Percentiles rank a stretch among this genome's conserved stretches.
Conservation (phyloP, 2,113 vertebrate genomes). For the Rhinichthys klamathensis region DNA sequence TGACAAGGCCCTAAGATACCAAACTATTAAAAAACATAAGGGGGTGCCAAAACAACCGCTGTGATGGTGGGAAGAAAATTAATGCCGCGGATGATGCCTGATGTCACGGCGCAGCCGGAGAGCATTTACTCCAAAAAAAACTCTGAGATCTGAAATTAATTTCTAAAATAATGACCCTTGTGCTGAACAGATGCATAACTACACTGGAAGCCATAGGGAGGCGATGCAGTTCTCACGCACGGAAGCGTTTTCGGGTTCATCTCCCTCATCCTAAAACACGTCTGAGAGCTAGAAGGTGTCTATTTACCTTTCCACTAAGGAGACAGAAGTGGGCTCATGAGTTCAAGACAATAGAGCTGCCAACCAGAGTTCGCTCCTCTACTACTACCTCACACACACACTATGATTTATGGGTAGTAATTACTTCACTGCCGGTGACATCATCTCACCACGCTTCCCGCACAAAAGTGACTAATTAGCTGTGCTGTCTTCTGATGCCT, state of each 20-base stretch:
- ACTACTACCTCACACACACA: constrained; percentile 67
- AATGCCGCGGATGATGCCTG: constrained; percentile 40
- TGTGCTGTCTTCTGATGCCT: constrained; percentile 79
- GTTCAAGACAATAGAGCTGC: constrained; percentile 44
- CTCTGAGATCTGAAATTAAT: constrained; percentile 17
- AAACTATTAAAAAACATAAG: constrained; percentile 41
- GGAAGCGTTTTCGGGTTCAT: neutral
- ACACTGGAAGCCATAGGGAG: neutral
- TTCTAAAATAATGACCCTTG: constrained; percentile 20
- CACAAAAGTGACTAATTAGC: constrained; percentile 75
- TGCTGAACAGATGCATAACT: constrained; percentile 20
- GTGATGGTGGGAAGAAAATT: constrained; percentile 23
- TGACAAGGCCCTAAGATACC: constrained; percentile 27
- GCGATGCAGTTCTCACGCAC: neutral
- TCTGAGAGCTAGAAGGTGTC: constrained; percentile 43
- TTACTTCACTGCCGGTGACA: constrained; percentile 78
- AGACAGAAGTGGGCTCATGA: constrained; percentile 30
- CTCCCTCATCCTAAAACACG: constrained; percentile 5
- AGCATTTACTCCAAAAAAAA: neutral
- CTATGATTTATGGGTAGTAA: constrained; percentile 81
- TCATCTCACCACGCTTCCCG: constrained; percentile 71
- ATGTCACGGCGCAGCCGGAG: constrained; percentile 13
- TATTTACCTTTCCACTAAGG: constrained; percentile 45
- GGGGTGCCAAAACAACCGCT: constrained; percentile 42
- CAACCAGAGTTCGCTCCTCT: constrained; percentile 57